Conservation (phyloP, 2,113 vertebrate species). For the Pachycephala philippinensis region DNA sequence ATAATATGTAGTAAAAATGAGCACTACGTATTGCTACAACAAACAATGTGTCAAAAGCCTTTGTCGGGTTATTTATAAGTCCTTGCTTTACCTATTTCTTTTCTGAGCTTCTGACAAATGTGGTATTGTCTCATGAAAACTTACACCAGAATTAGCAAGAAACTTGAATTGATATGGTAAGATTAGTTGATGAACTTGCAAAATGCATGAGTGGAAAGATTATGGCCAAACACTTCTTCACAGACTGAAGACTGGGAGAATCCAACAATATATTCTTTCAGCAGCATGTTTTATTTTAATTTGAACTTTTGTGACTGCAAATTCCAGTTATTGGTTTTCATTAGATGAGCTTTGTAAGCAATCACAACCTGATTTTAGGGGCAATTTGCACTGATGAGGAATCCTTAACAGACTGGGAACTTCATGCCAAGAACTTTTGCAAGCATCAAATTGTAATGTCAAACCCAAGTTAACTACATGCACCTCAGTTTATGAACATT, state of each 20-base stretch:
- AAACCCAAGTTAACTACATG: not conserved
- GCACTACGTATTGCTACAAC: not conserved
- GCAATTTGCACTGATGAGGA: not conserved
- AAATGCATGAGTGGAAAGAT: not conserved
- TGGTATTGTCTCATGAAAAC: not conserved
- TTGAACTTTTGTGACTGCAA: not conserved
- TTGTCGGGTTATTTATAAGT: not conserved
- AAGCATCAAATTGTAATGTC: not conserved
- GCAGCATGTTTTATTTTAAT: not conserved
- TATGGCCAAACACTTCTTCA: not conserved
- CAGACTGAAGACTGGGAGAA: not conserved
- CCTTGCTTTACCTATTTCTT: not conserved
- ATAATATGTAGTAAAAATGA: not conserved
- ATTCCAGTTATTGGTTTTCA: not conserved
- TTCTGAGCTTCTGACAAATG: not conserved
- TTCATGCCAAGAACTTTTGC: not conserved
- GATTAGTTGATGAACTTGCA: not conserved
- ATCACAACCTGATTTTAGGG: not conserved
- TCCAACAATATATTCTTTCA: not conserved
- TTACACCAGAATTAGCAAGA: not conserved
- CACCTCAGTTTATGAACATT: not conserved
- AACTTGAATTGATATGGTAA: not conserved
- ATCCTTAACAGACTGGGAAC: not conserved
- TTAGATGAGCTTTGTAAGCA: not conserved
- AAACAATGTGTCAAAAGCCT: not conserved